phyloP scores from a whole-genome alignment of 1,140 invertebrate genomes.

The Papilio xuthus region DNA sequence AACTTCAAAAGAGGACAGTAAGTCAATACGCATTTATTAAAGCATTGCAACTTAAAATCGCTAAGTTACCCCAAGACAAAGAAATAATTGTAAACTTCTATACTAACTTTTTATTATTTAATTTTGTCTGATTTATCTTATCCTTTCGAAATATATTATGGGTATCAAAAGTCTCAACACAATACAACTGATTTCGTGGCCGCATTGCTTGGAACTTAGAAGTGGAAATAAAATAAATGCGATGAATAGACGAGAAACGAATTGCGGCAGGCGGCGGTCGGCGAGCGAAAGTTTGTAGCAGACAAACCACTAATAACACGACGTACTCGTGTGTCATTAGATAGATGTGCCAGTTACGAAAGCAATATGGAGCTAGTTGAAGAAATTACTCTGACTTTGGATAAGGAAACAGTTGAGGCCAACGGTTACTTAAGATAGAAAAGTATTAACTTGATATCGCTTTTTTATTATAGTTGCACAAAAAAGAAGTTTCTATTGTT shows the following conservation, averaged over 20 bases:
- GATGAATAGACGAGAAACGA: conserved; percentile 75
- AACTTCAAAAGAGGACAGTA: not conserved
- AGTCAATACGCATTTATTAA: no score
- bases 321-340: conserved; percentile 46
- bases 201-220: conserved; percentile 55
- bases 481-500: not conserved
- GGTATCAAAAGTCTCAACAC: conserved; percentile 9
- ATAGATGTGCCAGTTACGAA: conserved; percentile 35
- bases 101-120: no score
- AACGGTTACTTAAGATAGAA: not conserved
- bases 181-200: conserved; percentile 47
- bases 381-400: conserved; percentile 24
- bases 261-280: conserved; percentile 62
- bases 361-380: conserved; percentile 25
- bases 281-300: conserved; percentile 61
- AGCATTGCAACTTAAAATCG: no score
- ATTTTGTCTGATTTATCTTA: not conserved
- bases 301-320: conserved; percentile 50
- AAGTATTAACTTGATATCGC: not conserved
- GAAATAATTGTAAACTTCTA: no score
- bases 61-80: no score
- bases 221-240: conserved; percentile 70
- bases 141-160: not conserved
- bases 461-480: not conserved
- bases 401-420: not conserved